Percentiles rank a stretch among this genome's conserved stretches.
phyloP scores from a whole-genome alignment of 2,113 vertebrate species.

The Acanthisitta chloris region DNA sequence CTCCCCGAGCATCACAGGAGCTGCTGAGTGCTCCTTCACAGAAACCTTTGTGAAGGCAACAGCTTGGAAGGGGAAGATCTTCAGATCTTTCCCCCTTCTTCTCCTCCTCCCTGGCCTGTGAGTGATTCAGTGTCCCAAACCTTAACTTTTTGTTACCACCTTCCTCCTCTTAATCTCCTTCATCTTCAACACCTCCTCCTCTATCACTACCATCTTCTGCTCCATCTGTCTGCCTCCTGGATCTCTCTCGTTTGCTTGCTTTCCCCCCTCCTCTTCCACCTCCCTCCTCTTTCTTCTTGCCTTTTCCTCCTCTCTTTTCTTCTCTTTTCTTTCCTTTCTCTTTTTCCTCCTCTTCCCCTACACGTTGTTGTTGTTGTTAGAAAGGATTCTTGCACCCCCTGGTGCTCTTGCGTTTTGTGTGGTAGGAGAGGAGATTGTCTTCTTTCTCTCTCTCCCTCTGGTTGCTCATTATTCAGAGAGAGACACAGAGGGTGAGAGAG shows the following conservation, averaged over 20 bases:
- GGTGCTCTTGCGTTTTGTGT: conserved; percentile 96
- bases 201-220: conserved; percentile 68
- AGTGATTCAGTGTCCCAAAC: conserved; percentile 77
- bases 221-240: conserved; percentile 58
- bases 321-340: conserved; percentile 27
- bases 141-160: conserved; percentile 79
- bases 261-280: conserved; percentile 50
- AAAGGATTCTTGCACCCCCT: conserved; percentile 98
- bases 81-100: conserved; percentile 63
- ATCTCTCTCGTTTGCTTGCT: conserved; percentile 39
- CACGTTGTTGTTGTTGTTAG: conserved; percentile 81
- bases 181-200: conserved; percentile 72
- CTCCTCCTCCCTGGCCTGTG: conserved; percentile 71
- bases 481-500: conserved; percentile 88
- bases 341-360: conserved; percentile 62
- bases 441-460: conserved; percentile 97
- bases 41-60: conserved; percentile 73
- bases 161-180: conserved; percentile 71
- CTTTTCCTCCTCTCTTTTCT: conserved; percentile 48
- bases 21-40: conserved; percentile 58
- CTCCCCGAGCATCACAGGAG: conserved; percentile 54
- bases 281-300: conserved; percentile 54
- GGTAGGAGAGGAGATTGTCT: conserved; percentile 94
- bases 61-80: conserved; percentile 68
- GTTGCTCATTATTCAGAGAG: conserved; percentile 99